A percentile compares a stretch with the other conserved stretches of the same genome.
These are phyloP conservation scores for Synanthedon tipuliformis DNA, from an alignment of 2,888 invertebrate genomes.

Conservation along the genomic window DNA sequence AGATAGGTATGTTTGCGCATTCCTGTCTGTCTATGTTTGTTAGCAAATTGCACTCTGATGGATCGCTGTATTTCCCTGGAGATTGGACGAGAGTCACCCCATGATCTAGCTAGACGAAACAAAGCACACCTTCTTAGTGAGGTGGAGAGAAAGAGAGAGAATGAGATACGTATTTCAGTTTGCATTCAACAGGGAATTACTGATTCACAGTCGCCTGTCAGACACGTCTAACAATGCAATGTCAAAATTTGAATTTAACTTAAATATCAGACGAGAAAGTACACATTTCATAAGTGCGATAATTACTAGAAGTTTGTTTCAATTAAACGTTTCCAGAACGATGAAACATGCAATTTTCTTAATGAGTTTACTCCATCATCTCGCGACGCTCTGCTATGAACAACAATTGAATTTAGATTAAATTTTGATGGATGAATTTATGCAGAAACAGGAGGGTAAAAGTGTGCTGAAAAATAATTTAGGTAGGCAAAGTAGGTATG, in stretches of 20 bases:
- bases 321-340: too few species aligned
- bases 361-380: too few species aligned
- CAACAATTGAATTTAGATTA: neutral
- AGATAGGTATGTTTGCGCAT: neutral
- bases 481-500: neutral
- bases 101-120: conserved; percentile 14
- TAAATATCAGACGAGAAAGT: too few species aligned
- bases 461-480: neutral
- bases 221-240: neutral
- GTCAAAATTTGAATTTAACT: neutral
- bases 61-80: conserved; percentile 31
- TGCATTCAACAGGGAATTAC: neutral
- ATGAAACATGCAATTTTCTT: too few species aligned
- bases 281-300: too few species aligned
- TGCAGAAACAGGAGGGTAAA: too few species aligned
- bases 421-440: neutral
- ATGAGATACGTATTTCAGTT: too few species aligned
- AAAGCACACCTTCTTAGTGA: conserved; percentile 14
- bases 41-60: conserved; percentile 28
- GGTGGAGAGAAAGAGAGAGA: too few species aligned
- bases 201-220: neutral
- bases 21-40: conserved; percentile 10
- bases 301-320: too few species aligned
- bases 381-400: too few species aligned
- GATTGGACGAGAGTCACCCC: conserved; percentile 4